Evolutionary conservation across 2,797 vertebrate genomes (phyloP), one percentile per base, ranked within the genome.

Genomic region (Micromesistius poutassou): DNA sequence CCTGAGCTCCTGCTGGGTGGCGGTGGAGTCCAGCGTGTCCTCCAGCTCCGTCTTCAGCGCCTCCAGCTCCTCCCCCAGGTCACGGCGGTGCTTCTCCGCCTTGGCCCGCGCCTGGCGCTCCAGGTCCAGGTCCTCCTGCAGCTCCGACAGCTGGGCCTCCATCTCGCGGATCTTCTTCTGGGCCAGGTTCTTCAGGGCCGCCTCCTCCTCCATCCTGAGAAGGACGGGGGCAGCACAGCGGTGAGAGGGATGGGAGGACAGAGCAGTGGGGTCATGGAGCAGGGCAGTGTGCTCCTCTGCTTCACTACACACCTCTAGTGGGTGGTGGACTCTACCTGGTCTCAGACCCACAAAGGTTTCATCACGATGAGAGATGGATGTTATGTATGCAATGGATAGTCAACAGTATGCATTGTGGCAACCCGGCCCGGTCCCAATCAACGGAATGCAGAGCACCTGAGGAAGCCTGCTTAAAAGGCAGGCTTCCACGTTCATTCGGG

Each of bases 111-210:
- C 94, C 14, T 92, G 93, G 70, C 92, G 91, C 92, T 99, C 98
- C 16, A 98, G 95, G n/a, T 99, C 98, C 83, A 99, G 83, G 82
- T 99, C 98, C 85, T 99, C 98, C 89, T 98, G 97, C 70, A 99
- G 94, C 70, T 99, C 98, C 0, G 96, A 96, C 80, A 99, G 93
- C 92, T 98, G 98, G 10, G 98, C 96, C 86, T 99, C 97, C 4
- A 99, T 89, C 87, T 99, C 98, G 0, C 98, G 94, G 83, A 99
- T 98, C 92, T 98, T 98, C 84, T 99, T 99, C 76, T 98, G 92
- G 71, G 98, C 98, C 88, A 96, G 85, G 84, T 98, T 99, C 91
- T 99, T 99, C 90, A 98, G 97, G 0, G 95, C 91, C 3, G 97
- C 95, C 87, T 99, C 98, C 81, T 99, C 98, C 86, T 99, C 98